phyloP scores from a whole-genome alignment of 35 echinoderm and acorn worm genomes.

The Apostichopus parvimensis region DNA sequence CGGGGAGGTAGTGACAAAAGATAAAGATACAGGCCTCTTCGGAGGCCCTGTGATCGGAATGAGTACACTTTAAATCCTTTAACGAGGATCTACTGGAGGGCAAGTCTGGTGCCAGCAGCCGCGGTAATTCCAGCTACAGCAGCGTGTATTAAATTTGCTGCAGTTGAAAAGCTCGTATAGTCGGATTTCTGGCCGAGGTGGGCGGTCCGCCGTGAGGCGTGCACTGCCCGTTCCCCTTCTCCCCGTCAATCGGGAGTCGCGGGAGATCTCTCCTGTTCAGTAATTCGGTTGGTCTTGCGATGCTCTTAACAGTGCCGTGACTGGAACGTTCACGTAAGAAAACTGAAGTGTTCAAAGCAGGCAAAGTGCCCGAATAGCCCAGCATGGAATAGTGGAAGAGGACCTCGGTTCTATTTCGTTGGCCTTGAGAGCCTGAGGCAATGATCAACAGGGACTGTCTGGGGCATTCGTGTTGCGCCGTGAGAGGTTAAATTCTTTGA shows the following conservation, averaged over 20 bases:
- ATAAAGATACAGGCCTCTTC: constrained; percentile 89
- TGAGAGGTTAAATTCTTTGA: constrained; percentile 89
- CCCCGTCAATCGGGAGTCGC: neutral
- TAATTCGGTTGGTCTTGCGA: constrained; percentile 23
- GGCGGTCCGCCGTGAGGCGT: constrained; percentile 66
- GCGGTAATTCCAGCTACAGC: constrained; percentile 76
- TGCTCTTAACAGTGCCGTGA: constrained; percentile 24
- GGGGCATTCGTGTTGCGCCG: constrained; percentile 87
- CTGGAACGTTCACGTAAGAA: constrained; percentile 4
- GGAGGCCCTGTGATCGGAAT: constrained; percentile 79
- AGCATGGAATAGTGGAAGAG: constrained; percentile 62
- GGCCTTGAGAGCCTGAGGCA: constrained; percentile 51
- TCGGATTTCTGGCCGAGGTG: constrained; percentile 55
- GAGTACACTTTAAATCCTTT: constrained; percentile 89
- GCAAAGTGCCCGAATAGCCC: constrained; percentile 61
- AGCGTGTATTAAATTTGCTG: constrained; percentile 71
- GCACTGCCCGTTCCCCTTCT: constrained; percentile 53
- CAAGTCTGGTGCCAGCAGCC: constrained; percentile 86
- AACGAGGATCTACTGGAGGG: constrained; percentile 86
- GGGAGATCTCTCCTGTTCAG: neutral
- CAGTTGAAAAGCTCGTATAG: constrained; percentile 68
- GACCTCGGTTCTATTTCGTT: constrained; percentile 65
- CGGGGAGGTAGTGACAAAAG: constrained; percentile 85
- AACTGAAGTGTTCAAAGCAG: constrained; percentile 70
- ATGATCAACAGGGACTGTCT: constrained; percentile 55